A percentile compares a stretch with the other conserved stretches of the same genome.
These are phyloP conservation scores for Doris montereyensis DNA, from an alignment of 2,888 invertebrate genomes.

Conservation along the genomic window DNA sequence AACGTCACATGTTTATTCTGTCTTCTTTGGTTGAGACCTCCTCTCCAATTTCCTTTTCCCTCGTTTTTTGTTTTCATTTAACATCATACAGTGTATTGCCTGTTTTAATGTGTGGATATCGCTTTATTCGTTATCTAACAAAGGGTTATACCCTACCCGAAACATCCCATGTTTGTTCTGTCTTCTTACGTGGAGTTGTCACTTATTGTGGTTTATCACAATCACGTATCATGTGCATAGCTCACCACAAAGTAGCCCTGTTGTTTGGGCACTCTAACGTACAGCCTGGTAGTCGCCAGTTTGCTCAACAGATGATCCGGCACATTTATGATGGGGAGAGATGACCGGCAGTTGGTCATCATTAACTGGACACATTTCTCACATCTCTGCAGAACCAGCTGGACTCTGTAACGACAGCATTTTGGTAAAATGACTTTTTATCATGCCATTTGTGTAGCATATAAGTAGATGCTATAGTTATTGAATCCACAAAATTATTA, in stretches of 20 bases:
- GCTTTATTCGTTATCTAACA: not conserved
- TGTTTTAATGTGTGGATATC: too few species aligned
- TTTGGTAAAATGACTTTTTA: too few species aligned
- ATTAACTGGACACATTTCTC: conserved; percentile 95
- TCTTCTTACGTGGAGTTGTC: too few species aligned
- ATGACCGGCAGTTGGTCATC: conserved; percentile 89
- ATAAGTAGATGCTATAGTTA: too few species aligned
- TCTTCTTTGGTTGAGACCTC: too few species aligned
- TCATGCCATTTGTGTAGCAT: too few species aligned
- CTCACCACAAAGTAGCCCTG: conserved; percentile 86
- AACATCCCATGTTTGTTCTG: too few species aligned
- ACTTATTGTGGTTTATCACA: not conserved
- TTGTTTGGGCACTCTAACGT: conserved; percentile 70
- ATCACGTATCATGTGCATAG: conserved; percentile 33
- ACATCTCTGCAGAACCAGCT: conserved; percentile 92
- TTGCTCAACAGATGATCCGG: conserved; percentile 74
- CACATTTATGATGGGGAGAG: conserved; percentile 86
- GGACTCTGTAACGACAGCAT: conserved; percentile 83
- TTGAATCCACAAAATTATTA: too few species aligned
- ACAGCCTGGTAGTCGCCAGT: conserved; percentile 64
- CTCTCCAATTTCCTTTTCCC: too few species aligned
- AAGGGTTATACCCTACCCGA: not conserved
- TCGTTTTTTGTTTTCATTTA: too few species aligned
- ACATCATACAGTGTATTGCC: too few species aligned
- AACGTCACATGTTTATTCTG: too few species aligned